Evolutionary conservation across 2,113 vertebrate genomes (phyloP).

Genomic region (Peromyscus maniculatus): DNA sequence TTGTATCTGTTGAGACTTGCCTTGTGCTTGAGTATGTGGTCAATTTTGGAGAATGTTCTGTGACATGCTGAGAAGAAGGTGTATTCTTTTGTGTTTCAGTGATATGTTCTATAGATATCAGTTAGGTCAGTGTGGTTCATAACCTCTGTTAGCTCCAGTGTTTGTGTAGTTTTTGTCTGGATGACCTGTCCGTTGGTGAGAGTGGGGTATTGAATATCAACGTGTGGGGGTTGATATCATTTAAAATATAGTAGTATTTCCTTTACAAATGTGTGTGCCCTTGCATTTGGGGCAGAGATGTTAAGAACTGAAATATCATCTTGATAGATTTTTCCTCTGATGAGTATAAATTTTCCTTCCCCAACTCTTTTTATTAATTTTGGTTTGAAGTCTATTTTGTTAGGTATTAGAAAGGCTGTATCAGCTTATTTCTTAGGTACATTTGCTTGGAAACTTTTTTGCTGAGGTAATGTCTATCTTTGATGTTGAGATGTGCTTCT

Average conservation of each 20-base stretch:
- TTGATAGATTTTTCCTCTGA: no score
- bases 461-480: no score
- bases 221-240: background rate
- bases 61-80: background rate
- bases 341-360: no score
- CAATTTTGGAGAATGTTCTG: background rate
- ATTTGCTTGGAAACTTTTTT: no score
- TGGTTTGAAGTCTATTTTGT: no score
- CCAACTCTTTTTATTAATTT: no score
- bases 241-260: background rate
- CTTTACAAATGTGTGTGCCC: background rate
- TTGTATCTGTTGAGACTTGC: background rate
- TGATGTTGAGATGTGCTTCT: no score
- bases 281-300: background rate
- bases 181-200: background rate
- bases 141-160: background rate
- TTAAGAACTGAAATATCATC: background rate
- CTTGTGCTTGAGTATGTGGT: background rate
- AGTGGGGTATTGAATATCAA: background rate
- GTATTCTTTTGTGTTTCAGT: background rate
- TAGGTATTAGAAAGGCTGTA: no score
- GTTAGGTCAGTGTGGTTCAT: background rate
- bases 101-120: background rate
- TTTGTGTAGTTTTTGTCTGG: background rate
- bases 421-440: no score